Evolutionary conservation across 2,113 vertebrate species (phyloP).

Genomic region (Lagenorhynchus albirostris): DNA sequence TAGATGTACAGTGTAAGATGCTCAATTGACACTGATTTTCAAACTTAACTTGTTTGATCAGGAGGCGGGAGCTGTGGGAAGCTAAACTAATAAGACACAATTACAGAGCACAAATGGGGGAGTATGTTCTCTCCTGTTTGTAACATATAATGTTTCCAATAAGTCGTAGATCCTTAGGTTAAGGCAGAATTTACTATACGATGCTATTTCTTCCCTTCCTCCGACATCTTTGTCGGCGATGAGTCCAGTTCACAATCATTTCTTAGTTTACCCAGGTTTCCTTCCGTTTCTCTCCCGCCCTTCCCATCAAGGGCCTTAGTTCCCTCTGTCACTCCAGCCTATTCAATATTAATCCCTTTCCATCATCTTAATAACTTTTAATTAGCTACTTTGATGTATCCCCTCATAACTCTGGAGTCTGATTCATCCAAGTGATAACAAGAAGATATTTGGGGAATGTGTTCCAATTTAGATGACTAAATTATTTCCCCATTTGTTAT

Average conservation of each 20-base stretch:
- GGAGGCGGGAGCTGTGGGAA: not conserved
- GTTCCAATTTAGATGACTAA: conserved; percentile 49
- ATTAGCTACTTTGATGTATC: conserved; percentile 47
- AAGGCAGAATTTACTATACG: not conserved
- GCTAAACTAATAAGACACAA: not conserved
- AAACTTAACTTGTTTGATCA: not conserved
- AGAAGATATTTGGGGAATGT: conserved; percentile 49
- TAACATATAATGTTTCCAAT: not conserved
- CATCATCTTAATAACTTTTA: conserved; percentile 32
- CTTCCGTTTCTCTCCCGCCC: not conserved
- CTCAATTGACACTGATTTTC: not conserved
- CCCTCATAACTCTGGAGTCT: conserved; percentile 22
- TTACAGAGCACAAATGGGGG: not conserved
- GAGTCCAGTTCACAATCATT: not conserved
- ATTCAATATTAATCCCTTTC: not conserved
- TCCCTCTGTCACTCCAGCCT: not conserved
- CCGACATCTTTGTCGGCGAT: fast-evolving
- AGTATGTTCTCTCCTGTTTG: not conserved
- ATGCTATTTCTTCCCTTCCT: not conserved
- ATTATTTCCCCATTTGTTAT: conserved; percentile 36
- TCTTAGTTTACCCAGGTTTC: not conserved
- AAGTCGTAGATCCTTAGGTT: not conserved
- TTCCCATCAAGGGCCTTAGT: not conserved
- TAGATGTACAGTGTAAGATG: not conserved
- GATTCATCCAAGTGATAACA: conserved; percentile 58